Conservation (phyloP, 2,797 vertebrate species). For the Thripadectes ignobilis region DNA sequence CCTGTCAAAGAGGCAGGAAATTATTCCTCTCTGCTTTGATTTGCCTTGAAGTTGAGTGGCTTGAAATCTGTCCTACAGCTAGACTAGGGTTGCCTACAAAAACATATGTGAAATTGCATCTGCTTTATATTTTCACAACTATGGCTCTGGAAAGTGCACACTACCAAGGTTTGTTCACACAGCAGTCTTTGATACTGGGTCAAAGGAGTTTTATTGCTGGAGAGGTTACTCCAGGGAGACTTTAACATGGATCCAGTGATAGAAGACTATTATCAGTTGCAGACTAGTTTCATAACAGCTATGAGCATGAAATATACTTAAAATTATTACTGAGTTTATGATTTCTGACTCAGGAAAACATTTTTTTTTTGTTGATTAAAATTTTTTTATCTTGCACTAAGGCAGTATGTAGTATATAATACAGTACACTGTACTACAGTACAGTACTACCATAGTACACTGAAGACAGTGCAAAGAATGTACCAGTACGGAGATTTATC, state of each 20-base stretch:
- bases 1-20: constrained; percentile 62
- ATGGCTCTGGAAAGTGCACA: not conserved
- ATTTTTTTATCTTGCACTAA: not conserved
- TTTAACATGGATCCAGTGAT: not conserved
- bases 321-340: not conserved
- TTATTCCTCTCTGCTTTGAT: constrained; percentile 64
- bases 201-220: constrained; percentile 71
- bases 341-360: not conserved
- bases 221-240: constrained; percentile 72
- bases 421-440: not conserved
- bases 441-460: not conserved
- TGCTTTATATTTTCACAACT: constrained; percentile 37
- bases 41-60: constrained; percentile 22
- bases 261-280: constrained; percentile 46
- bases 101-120: constrained; percentile 11
- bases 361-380: not conserved
- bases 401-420: not conserved
- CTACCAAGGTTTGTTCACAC: constrained; percentile 54
- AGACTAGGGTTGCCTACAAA: not conserved
- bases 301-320: not conserved
- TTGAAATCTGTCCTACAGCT: constrained; percentile 36
- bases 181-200: constrained; percentile 35
- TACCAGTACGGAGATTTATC: not conserved
- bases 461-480: not conserved
- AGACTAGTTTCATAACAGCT: constrained; percentile 1